Percentiles rank a stretch among this genome's conserved stretches.
Conservation (phyloP, 2,888 invertebrate genomes). For the Ormyrus rosae region DNA sequence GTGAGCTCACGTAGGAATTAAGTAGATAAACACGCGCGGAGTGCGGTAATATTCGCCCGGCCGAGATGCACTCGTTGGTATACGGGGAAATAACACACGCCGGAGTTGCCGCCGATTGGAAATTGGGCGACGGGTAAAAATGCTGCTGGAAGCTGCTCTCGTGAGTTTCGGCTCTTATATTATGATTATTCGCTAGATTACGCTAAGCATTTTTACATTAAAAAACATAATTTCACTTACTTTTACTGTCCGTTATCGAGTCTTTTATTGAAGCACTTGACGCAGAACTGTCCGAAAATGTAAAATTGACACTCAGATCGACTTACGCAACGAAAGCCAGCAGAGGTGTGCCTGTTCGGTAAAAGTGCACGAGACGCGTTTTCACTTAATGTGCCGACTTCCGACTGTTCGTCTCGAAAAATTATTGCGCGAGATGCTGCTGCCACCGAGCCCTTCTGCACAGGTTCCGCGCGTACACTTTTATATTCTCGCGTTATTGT, state of each 20-base stretch:
- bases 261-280: too few relatives aligned
- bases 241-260: too few relatives aligned
- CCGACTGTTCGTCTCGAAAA: slow-evolving; percentile 53
- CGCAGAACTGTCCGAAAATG: background rate
- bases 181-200: too few relatives aligned
- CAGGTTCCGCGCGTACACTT: background rate
- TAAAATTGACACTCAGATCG: slow-evolving; percentile 59
- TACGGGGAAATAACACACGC: too few relatives aligned
- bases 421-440: slow-evolving; percentile 30
- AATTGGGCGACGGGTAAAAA: too few relatives aligned
- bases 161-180: too few relatives aligned
- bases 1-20: slow-evolving; percentile 64
- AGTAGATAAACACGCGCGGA: slow-evolving; percentile 70
- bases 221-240: too few relatives aligned
- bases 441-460: slow-evolving; percentile 16
- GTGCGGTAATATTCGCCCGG: too few relatives aligned
- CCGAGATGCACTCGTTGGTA: too few relatives aligned
- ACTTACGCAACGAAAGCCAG: slow-evolving; percentile 51
- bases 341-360: slow-evolving; percentile 28
- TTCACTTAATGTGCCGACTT: slow-evolving; percentile 55
- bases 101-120: too few relatives aligned
- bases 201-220: too few relatives aligned
- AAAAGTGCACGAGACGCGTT: slow-evolving; percentile 35
- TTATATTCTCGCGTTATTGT: slow-evolving; percentile 25
- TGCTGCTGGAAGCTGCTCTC: too few relatives aligned